Base-by-base conservation (phyloP, 2,888 invertebrate genomes). In the Mesochorus sp. region DNA sequence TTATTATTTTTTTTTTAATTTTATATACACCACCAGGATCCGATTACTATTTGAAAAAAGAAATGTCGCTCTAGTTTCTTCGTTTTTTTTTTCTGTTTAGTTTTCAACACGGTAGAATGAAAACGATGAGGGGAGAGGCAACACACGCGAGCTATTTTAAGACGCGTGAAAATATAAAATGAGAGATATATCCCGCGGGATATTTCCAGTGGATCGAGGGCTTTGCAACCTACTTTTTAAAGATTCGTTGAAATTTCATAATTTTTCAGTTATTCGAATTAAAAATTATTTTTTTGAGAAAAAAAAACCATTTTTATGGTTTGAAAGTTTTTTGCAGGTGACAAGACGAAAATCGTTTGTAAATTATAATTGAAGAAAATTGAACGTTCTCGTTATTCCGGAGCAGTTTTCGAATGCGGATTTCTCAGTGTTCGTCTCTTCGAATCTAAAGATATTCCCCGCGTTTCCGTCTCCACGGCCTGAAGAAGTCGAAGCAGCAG, bases 361-460 rank as follows among this genome's bases (percentile, higher is more conserved):
- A 37, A 49, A 44, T n/a, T n/a, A 72, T 64, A 8, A 3, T 49
- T 28, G 49, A 31, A 12, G n/a, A n/a, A 67, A 73, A 73, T 72
- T 67, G 26, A 62, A 49, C 42, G 77, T 21, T 77, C 77, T 55
- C 55, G 57, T 73, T 78, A 77, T 68, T 62, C 61, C 21, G 34
- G 4, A 42, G 5, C 26, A 34, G 6, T 31, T 66, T 68, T 47
- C 53, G 53, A n/a, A n/a, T n/a, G n/a, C n/a, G n/a, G n/a, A n/a
- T n/a, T n/a, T n/a, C n/a, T 57, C 67, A 34, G 8, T 51, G 74
- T 72, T 55, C 74, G 70, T 49, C 26, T 73, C 68, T 79, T 79
- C 49, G 71, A 79, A 81, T 81, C 81, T 80, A 81, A 81, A 81
- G 81, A 81, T 81, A 81, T 81, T 80, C 75, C 62, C 57, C 76